Percentiles rank a stretch among this genome's conserved stretches.
phyloP scores from a whole-genome alignment of 2,113 vertebrate species.

The Pseudorectes ferrugineus region DNA sequence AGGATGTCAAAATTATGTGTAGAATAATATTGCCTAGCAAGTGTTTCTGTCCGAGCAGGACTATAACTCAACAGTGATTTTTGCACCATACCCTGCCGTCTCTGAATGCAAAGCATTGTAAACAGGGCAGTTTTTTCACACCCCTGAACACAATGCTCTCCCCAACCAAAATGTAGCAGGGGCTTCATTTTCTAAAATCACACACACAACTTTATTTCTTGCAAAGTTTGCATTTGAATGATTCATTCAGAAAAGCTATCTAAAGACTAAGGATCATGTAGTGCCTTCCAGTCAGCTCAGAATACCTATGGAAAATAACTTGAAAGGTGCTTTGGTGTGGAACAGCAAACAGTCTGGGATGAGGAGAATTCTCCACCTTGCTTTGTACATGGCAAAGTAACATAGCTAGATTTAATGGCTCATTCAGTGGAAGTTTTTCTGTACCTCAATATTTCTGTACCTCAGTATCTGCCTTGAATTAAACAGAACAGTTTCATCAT shows the following conservation, averaged over 20 bases:
- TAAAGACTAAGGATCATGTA: slow-evolving; percentile 5
- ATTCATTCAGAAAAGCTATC: slow-evolving; percentile 16
- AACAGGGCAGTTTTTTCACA: neutral
- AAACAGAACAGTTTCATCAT: neutral
- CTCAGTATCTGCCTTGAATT: slow-evolving; percentile 52
- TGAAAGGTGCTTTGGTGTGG: slow-evolving; percentile 57
- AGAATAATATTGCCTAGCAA: slow-evolving; percentile 31
- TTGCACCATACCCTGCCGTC: neutral
- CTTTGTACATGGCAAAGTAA: slow-evolving; percentile 3
- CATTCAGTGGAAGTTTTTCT: neutral
- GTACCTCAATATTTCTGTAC: slow-evolving; percentile 32
- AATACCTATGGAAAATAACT: slow-evolving; percentile 39
- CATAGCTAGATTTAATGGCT: slow-evolving; percentile 25
- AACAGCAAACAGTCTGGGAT: slow-evolving; percentile 34
- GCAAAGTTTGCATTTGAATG: slow-evolving; percentile 13
- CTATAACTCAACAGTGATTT: neutral
- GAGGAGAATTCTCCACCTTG: slow-evolving; percentile 14
- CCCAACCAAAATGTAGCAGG: neutral
- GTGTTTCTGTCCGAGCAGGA: neutral
- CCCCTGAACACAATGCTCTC: neutral
- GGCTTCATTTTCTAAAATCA: slow-evolving; percentile 15
- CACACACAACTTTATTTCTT: neutral
- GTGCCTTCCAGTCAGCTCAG: slow-evolving; percentile 17
- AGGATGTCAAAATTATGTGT: slow-evolving; percentile 21
- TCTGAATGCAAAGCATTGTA: neutral